Evolutionary conservation across 1,140 invertebrate species (phyloP).

Genomic region (Drosophila asahinai): DNA sequence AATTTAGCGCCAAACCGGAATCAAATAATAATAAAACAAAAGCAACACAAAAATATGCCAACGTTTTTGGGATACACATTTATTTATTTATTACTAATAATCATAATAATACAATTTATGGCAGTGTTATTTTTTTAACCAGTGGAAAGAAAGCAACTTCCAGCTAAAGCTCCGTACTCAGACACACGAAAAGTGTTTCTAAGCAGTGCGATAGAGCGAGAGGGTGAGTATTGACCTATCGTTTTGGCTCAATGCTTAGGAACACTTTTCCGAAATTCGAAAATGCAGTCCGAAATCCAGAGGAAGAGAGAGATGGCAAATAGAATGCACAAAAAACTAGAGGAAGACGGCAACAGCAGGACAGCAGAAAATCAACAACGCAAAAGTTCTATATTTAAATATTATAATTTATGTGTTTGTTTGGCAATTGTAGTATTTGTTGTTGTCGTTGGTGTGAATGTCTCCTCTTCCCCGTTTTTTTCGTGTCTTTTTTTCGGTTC

Average conservation of each 20-base stretch:
- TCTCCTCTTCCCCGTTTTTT: slow-evolving; percentile 39
- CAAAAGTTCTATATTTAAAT: slow-evolving; percentile 84
- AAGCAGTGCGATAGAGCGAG: no score
- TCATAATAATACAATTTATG: slow-evolving; percentile 66
- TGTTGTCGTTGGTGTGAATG: slow-evolving; percentile 47
- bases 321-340: slow-evolving; percentile 60
- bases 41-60: slow-evolving; percentile 1
- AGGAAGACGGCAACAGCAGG: slow-evolving; percentile 23
- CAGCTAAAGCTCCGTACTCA: slow-evolving; percentile 17
- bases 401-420: slow-evolving; percentile 83
- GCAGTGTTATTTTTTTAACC: slow-evolving; percentile 32
- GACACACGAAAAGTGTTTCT: no score
- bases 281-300: slow-evolving; percentile 14
- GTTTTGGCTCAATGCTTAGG: no score
- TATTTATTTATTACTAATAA: slow-evolving; percentile 56
- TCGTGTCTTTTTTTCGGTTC: slow-evolving; percentile 18
- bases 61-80: slow-evolving; percentile 24
- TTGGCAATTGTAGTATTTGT: slow-evolving; percentile 69
- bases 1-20: slow-evolving; percentile 54
- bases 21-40: slow-evolving; percentile 20
- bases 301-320: slow-evolving; percentile 20
- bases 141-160: slow-evolving; percentile 62
- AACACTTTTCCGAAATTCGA: not conserved
- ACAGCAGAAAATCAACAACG: slow-evolving; percentile 60
- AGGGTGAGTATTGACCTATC: no score